Evolutionary conservation across 2,888 invertebrate genomes (phyloP), one percentile per base, ranked within the genome.

Genomic region (Ochropacha duplaris): DNA sequence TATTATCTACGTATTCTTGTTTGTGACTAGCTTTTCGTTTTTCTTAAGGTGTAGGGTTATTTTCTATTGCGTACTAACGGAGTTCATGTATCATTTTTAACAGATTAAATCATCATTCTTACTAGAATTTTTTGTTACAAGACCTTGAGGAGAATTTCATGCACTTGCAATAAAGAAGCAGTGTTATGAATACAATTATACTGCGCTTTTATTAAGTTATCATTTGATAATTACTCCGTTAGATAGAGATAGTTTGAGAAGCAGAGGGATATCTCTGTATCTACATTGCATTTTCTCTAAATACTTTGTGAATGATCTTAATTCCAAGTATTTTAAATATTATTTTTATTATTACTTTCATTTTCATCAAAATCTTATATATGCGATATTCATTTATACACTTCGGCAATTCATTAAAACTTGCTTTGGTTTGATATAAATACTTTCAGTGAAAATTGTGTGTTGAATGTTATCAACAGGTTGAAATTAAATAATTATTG

Each of bases 51-150:
- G 76, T 76, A 77, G 78, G 80, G 67, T 57, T 58, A 31, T 58
- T 58, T 34, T 54, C 62, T 58, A 68, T 76, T 74, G 64, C 69
- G 65, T 58, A 78, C 78, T 81, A 78, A 78, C 74, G 31, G 22
- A 52, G 57, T 60, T 68, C 76, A 79, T 83, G 81, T 82, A 78
- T 71, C 74, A 78, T 74, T 69, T 76, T 78, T 83, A 81, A 82
- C 78, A 65, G 57, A 81, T 83, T 82, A 83, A 83, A 74, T 64
- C 54, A 76, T 72, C 74, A 74, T 74, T 61, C 58, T 31, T 62
- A 71, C 59, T 66, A 69, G 63, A 69, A 49, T 70, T 79, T 83
- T 83, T 81, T 82, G 79, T 82, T 81, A 68, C 69, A 60, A 56
- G 36, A 67, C 75, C 79, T 72, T 52, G 51, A 71, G 60, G 58